Percentiles rank a stretch among this genome's conserved stretches.
Evolutionary conservation across 2,797 vertebrate genomes (phyloP).

Genomic region (Hypotaenidia philippensis): DNA sequence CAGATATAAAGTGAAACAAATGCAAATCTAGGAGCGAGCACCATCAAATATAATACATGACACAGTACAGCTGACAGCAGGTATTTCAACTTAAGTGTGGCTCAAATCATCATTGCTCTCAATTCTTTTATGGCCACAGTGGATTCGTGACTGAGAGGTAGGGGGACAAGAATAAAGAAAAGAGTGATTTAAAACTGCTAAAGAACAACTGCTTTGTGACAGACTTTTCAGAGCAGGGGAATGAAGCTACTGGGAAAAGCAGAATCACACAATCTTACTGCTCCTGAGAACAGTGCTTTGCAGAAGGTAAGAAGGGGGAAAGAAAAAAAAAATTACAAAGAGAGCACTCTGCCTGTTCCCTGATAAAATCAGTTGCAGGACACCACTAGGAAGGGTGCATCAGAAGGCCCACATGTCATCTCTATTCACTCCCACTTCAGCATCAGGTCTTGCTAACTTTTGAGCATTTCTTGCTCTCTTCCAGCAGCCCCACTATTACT

Average conservation of each 20-base stretch:
- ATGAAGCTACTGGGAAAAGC: background rate
- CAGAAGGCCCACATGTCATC: background rate
- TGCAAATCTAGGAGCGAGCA: background rate
- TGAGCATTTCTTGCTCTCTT: background rate
- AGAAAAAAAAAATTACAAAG: background rate
- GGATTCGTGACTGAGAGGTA: background rate
- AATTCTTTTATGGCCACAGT: background rate
- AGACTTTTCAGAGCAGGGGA: background rate
- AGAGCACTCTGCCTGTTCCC: background rate
- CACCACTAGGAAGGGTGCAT: background rate
- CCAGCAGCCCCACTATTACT: background rate
- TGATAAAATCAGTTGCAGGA: background rate
- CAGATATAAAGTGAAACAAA: conserved; percentile 1
- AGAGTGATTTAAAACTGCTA: background rate
- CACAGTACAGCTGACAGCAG: background rate
- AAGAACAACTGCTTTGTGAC: background rate
- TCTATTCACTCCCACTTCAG: background rate
- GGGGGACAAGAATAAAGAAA: background rate
- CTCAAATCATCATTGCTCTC: background rate
- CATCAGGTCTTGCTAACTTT: background rate
- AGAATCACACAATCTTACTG: background rate
- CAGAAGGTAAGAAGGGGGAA: background rate
- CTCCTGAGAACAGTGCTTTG: background rate
- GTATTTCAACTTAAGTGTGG: background rate
- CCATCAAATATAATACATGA: background rate